A percentile compares a stretch with the other conserved stretches of the same genome.
These are phyloP conservation scores for Idaea dimidiata DNA, from an alignment of 2,888 invertebrate species.

Conservation along the genomic window DNA sequence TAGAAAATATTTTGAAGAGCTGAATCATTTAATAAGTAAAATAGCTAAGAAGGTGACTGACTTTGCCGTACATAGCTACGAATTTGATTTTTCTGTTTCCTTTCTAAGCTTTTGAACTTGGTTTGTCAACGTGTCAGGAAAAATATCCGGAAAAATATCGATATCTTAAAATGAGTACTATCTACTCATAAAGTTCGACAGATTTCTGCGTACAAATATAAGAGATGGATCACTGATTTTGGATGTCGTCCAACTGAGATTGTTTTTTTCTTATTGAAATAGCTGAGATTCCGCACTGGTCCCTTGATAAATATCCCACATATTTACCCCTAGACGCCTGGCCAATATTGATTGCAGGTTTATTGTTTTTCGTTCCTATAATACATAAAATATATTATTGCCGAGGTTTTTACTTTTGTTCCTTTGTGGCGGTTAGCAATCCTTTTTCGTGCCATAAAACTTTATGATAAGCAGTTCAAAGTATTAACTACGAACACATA, in stretches of 20 bases:
- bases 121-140: background rate
- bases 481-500: too few species aligned
- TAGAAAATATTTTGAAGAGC: too few species aligned
- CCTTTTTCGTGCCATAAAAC: background rate
- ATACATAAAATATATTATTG: conserved; percentile 16
- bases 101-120: background rate
- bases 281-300: conserved; percentile 24
- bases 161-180: conserved; percentile 9
- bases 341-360: conserved; percentile 25
- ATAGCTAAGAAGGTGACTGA: too few species aligned
- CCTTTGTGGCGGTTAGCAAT: conserved; percentile 4
- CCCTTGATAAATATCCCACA: conserved; percentile 39
- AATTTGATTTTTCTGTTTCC: too few species aligned
- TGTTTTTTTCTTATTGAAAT: conserved; percentile 54
- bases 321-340: conserved; percentile 34
- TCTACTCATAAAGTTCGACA: conserved; percentile 27
- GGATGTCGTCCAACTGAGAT: conserved; percentile 48
- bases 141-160: conserved; percentile 8
- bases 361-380: conserved; percentile 26
- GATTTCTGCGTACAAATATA: conserved; percentile 20
- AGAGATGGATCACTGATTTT: conserved; percentile 41
- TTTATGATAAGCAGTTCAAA: background rate
- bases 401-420: conserved; percentile 10
- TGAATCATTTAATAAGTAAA: too few species aligned
- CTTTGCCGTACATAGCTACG: too few species aligned